Base-by-base conservation (phyloP, 2,797 vertebrate species). In the Onychomys leucogaster region DNA sequence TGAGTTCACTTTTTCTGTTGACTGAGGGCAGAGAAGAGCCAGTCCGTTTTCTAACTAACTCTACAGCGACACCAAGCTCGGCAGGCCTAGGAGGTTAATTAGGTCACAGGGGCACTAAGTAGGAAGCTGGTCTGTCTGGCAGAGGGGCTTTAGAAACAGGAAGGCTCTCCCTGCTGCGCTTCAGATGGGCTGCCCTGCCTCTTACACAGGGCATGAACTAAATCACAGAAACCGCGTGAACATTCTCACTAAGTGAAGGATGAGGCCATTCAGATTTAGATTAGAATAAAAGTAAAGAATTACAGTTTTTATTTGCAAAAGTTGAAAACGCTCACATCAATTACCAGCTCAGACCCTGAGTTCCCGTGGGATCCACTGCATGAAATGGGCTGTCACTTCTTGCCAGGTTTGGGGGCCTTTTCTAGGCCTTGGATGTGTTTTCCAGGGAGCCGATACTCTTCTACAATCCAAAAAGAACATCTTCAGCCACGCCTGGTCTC, bases 361-460 rank as follows among this genome's bases (percentile, higher is more conserved):
- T 43, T 95, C 82, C 90, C 95, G 84, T 55, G 0, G 61, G 61
- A 85, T 71, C 34, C 76, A 52, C 19, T 25, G 11, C n/a, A 83
- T 67, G 90, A 4, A 4, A 90, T 83, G 77, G 21, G 77, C 90
- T 77, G 76, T 97, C 99, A 99, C 96, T 99, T 99, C 98, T 99
- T 99, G 95, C 99, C 98, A 27, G 98, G 95, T 98, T 99, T 99
- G 17, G 98, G 98, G 91, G 99, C 99, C 98, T 99, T 99, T 76
- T 99, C 99, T 57, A 99, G 98, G 96, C 99, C 99, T 73, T 99
- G 99, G 94, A 99, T 98, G 89, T 99, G 99, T 98, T 99, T 99
- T 85, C 99, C 99, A 97, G 99, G 99, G 97, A 99, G 99, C 88
- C 99, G 98, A 98, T 99, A 99, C 27, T 99, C 98, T 95, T 99